Base-by-base conservation (phyloP, 2,113 vertebrate genomes). In the Synodontis membranacea region DNA sequence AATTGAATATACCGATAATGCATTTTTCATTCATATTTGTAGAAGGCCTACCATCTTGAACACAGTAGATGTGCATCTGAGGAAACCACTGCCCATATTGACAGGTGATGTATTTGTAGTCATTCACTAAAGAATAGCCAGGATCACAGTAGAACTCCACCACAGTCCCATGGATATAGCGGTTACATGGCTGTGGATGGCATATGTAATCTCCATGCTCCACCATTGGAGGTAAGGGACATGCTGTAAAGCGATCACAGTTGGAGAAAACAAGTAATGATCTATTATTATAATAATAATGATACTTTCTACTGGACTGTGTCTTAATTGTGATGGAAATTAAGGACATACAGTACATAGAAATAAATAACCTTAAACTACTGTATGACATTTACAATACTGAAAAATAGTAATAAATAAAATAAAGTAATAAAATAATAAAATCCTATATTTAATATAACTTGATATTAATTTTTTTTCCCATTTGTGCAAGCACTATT, bases 71-170 rank as follows among this genome's bases (percentile, higher is more conserved):
- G 52, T 96, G 95, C 88, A 95, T 95, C 80, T 96, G 94, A 10
- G 96, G 96, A 89, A 96, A 96, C 96, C 96, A 97, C 87, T 96
- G 94, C 64, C 96, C 96, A 0, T 96, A 96, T 91, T 97, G 96
- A 91, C 96, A 97, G 76, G 96, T 97, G 91, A 97, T 96, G 89
- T 97, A 97, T 87, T 96, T 96, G 93, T 97, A 97, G 87, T 97
- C 96, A 0, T 96, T 96, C 89, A 94, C 95, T 89, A 97, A 94
- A 88, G 94, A 94, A 93, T 96, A 97, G 46, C 96, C 96, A 0
- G 96, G 95, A 44, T 97, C 94, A 70, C 96, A 97, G 93, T 96
- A 96, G 82, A 96, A 97, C 88, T 97, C 96, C 74, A 97, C 95
- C 88, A 97, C 96, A 0, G 96, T 97, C 3, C 96, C 96, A 0